Evolutionary conservation across 2,888 invertebrate genomes (phyloP).

Genomic region (Bembecia ichneumoniformis): DNA sequence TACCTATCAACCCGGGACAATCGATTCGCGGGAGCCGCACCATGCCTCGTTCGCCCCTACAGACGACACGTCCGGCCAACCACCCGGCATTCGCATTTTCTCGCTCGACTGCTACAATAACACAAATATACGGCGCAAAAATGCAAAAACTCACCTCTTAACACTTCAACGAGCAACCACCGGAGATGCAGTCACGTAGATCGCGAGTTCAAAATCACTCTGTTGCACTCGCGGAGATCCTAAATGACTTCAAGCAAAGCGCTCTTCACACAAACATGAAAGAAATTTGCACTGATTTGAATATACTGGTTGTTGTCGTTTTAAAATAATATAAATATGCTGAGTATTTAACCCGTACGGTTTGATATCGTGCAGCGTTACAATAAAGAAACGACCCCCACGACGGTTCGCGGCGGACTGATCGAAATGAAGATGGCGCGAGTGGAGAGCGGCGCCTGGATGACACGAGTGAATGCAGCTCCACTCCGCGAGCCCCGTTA

Average conservation of each 20-base stretch:
- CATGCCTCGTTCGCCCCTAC: constrained; percentile 43
- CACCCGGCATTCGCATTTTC: constrained; percentile 19
- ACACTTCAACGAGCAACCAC: constrained; percentile 55
- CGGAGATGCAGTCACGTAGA: constrained; percentile 56
- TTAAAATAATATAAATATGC: constrained; percentile 28
- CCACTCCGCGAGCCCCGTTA: constrained; percentile 40
- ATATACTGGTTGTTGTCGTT: constrained; percentile 23
- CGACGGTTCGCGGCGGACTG: constrained; percentile 63
- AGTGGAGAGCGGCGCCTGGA: constrained; percentile 28
- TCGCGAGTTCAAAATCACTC: constrained; percentile 56
- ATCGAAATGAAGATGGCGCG: constrained; percentile 52
- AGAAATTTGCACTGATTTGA: constrained; percentile 47
- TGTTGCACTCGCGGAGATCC: constrained; percentile 39
- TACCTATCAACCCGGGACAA: constrained; percentile 34
- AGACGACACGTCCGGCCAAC: constrained; percentile 28
- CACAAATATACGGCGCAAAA: constrained; percentile 11
- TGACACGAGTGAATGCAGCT: constrained; percentile 49
- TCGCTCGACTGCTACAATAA: neutral
- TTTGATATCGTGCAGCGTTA: constrained; percentile 16
- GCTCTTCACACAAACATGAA: constrained; percentile 46
- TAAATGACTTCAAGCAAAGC: constrained; percentile 21
- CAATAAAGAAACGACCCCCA: constrained; percentile 38
- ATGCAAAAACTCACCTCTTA: constrained; percentile 62
- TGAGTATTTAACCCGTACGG: constrained; percentile 33
- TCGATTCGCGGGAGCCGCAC: constrained; percentile 51